Conservation (phyloP, 2,888 invertebrate genomes). For the Pteria penguin region DNA sequence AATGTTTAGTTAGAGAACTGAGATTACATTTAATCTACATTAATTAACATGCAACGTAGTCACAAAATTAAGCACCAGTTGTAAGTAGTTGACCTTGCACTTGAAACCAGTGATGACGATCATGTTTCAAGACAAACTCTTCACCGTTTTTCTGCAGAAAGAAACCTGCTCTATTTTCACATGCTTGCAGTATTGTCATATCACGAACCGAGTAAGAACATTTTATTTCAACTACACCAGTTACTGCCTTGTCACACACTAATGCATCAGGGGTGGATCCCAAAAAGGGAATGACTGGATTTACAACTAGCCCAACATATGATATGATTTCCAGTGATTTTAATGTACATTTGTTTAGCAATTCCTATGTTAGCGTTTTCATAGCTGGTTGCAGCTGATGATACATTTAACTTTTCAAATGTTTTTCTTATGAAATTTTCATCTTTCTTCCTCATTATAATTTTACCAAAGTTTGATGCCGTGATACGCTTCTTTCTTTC, state of each 20-base stretch:
- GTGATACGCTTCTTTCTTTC: slow-evolving; percentile 26
- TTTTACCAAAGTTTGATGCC: slow-evolving; percentile 40
- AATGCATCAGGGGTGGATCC: slow-evolving; percentile 45
- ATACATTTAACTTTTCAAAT: slow-evolving; percentile 9
- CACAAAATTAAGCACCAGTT: too few relatives aligned
- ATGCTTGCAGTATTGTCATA: slow-evolving; percentile 28
- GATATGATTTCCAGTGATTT: too few relatives aligned
- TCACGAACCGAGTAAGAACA: slow-evolving; percentile 43
- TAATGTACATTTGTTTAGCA: slow-evolving; percentile 38
- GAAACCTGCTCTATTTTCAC: slow-evolving; percentile 13
- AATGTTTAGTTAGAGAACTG: too few relatives aligned
- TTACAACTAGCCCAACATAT: slow-evolving; percentile 28
- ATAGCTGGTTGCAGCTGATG: slow-evolving; percentile 28
- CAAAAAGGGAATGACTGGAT: slow-evolving; percentile 38
- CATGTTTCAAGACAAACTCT: slow-evolving; percentile 16
- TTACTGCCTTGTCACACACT: slow-evolving; percentile 28
- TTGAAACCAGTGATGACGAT: slow-evolving; percentile 41
- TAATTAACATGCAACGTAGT: too few relatives aligned
- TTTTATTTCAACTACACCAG: slow-evolving; percentile 45
- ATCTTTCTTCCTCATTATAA: slow-evolving; percentile 30
- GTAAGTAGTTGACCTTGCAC: too few relatives aligned
- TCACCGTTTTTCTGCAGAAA: slow-evolving; percentile 21
- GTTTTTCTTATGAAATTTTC: slow-evolving; percentile 24
- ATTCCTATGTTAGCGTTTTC: slow-evolving; percentile 29
- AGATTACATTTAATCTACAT: too few relatives aligned